These are phyloP conservation scores for Salarias fasciatus DNA, from an alignment of 2,797 vertebrate species.

Conservation along the genomic window DNA sequence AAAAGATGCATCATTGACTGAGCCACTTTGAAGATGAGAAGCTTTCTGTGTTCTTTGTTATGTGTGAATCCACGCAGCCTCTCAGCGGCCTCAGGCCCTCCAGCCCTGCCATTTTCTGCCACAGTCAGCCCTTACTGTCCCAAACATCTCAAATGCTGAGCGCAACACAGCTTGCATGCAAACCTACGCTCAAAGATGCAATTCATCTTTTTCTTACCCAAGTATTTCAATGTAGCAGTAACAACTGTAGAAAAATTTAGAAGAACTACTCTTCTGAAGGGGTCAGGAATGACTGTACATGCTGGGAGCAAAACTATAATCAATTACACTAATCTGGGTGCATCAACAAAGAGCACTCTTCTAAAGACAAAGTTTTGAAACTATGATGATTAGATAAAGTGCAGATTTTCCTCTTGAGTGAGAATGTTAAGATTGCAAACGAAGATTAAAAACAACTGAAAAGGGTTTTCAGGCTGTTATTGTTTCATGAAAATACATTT, in stretches of 20 bases:
- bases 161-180: background rate
- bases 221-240: background rate
- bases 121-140: conserved; percentile 50
- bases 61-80: conserved; percentile 37
- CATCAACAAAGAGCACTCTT: too few species aligned
- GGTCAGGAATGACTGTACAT: background rate
- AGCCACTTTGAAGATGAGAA: conserved; percentile 70
- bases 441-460: too few species aligned
- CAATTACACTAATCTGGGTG: too few species aligned
- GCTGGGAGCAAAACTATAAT: too few species aligned
- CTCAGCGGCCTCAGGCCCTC: conserved; percentile 46
- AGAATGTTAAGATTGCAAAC: too few species aligned
- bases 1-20: conserved; percentile 50
- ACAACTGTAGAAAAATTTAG: too few species aligned
- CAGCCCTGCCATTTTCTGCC: conserved; percentile 44
- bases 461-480: too few species aligned
- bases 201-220: too few species aligned
- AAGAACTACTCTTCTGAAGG: background rate
- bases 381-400: too few species aligned
- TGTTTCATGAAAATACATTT: too few species aligned
- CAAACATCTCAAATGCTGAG: conserved; percentile 32
- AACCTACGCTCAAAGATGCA: conserved; percentile 9
- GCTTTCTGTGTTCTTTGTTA: conserved; percentile 58
- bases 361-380: too few species aligned
- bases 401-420: too few species aligned